These are phyloP conservation scores for Halictus rubicundus DNA, from an alignment of 1,140 invertebrate species.

Conservation along the genomic window DNA sequence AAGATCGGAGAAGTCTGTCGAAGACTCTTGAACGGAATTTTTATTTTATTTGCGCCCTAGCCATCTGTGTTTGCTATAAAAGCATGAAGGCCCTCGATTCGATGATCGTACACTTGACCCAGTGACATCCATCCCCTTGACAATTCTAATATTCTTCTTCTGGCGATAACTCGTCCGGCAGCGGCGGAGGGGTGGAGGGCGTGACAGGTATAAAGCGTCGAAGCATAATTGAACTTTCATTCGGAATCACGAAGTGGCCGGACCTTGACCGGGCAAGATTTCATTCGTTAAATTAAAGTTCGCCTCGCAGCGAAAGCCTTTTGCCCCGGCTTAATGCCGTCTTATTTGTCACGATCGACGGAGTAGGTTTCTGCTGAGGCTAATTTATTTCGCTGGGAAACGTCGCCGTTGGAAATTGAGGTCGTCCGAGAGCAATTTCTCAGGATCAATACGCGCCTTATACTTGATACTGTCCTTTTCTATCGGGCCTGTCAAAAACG, in stretches of 20 bases:
- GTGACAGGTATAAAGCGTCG: not conserved
- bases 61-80: not conserved
- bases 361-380: not conserved
- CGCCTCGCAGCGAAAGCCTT: not conserved
- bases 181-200: no score
- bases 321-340: not conserved
- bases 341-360: slow-evolving; percentile 25
- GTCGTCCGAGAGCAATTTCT: slow-evolving; percentile 22
- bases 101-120: not conserved
- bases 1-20: no score
- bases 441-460: slow-evolving; percentile 12
- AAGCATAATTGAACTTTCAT: not conserved
- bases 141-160: not conserved
- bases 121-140: not conserved
- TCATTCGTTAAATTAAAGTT: slow-evolving; percentile 19
- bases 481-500: not conserved
- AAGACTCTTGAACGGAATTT: no score
- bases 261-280: slow-evolving; percentile 3
- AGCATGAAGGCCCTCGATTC: not conserved
- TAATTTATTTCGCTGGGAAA: slow-evolving; percentile 16
- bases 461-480: not conserved
- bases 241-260: not conserved
- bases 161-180: not conserved
- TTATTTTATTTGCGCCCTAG: not conserved
- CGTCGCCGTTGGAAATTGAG: slow-evolving; percentile 10